Evolutionary conservation across 2,888 invertebrate species (phyloP), one percentile per base, ranked within the genome.

Genomic region (Cryptocephalus moraei): DNA sequence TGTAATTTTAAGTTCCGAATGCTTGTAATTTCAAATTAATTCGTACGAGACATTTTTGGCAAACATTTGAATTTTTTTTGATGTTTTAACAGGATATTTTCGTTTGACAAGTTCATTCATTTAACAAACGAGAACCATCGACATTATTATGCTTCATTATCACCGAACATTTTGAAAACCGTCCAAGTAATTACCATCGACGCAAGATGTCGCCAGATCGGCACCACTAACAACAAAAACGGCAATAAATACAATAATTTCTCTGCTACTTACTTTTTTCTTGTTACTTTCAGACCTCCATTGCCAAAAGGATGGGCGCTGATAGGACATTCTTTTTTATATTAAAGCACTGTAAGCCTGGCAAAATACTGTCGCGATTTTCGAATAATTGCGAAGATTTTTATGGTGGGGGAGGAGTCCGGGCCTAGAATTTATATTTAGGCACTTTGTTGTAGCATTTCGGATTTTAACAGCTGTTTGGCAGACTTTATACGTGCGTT

Each of bases 281-380:
- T 65, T 68, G 51, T 62, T 57, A 42, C 55, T 53, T 33, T 60
- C 56, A 39, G 62, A 49, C 43, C 65, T 57, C 59, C 73, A 76
- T 49, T 76, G 75, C 81, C 81, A 81, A 68, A 81, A 81, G 41
- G 80, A 73, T 42, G 81, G 80, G 56, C 81, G 72, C 64, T 80
- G 77, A 67, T 78, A 79, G 63, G 78, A 75, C 78, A 78, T 78
- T 51, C 39, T 61, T 57, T 56, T 53, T 49, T 54, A 55, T 55
- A 54, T 49, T 52, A 57, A 55, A 55, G 52, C 60, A 59, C 61
- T 58, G 60, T 56, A 57, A 60, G 56, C 54, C 58, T 56, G 54
- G 54, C 55, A 59, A 61, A 57, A 57, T 55, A 59, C 55, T 53
- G 56, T 53, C 56, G 52, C 47, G 55, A 54, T 59, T 56, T 61